Percentiles rank a stretch among this genome's conserved stretches.
phyloP scores from a whole-genome alignment of 2,888 invertebrate genomes.

The Branchellion lobata region DNA sequence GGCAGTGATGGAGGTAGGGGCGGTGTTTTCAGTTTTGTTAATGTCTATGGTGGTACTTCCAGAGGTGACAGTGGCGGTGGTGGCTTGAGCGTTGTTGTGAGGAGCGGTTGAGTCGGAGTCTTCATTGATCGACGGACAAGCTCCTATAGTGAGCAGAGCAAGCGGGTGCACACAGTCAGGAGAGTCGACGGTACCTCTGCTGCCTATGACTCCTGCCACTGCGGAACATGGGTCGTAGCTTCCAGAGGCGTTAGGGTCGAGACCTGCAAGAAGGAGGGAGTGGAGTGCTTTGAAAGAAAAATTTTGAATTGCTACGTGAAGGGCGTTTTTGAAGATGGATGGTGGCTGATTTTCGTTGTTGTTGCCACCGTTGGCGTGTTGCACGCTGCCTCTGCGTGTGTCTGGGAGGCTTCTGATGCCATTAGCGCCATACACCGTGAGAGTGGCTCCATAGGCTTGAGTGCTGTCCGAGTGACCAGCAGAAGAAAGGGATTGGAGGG shows the following conservation, averaged over 20 bases:
- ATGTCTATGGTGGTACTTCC: neutral
- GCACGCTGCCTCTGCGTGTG: conserved; percentile 41
- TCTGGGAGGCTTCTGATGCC: conserved; percentile 38
- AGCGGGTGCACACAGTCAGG: conserved; percentile 34
- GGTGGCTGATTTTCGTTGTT: conserved; percentile 50
- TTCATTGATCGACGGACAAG: conserved; percentile 38
- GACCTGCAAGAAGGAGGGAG: conserved; percentile 66
- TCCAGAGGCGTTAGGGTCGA: conserved; percentile 67
- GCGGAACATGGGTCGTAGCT: conserved; percentile 41
- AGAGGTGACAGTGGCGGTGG: neutral
- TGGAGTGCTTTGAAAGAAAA: conserved; percentile 65
- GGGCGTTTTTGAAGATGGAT: conserved; percentile 65
- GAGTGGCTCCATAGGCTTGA: conserved; percentile 27
- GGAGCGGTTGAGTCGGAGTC: conserved; percentile 1
- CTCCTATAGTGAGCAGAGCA: conserved; percentile 27
- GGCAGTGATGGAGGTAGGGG: no score
- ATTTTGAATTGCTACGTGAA: conserved; percentile 68
- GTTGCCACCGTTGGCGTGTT: conserved; percentile 8
- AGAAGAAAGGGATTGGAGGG: conserved; percentile 37
- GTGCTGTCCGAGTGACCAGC: neutral
- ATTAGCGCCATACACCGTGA: conserved; percentile 30
- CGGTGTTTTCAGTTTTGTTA: no score
- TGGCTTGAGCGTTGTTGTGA: neutral
- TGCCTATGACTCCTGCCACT: conserved; percentile 35
- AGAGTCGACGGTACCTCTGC: conserved; percentile 28